Evolutionary conservation across 2,797 vertebrate species (phyloP), one percentile per base, ranked within the genome.

Genomic region (Apogon talboti): DNA sequence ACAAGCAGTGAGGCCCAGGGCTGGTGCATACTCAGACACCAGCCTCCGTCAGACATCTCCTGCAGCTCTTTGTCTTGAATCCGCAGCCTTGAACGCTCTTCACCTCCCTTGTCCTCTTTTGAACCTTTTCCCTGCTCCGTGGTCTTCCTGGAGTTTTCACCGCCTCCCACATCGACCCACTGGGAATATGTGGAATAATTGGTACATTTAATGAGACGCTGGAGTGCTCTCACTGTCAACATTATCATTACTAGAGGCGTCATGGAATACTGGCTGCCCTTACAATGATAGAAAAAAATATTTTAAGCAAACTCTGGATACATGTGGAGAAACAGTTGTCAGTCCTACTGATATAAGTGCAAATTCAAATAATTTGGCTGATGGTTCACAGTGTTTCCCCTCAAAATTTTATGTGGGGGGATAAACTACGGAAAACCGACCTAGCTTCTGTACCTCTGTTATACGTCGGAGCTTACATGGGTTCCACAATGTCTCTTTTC

Each of bases 11-110:
- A 96, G 54, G 98, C 98, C 98, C 98, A 99, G 0, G 98, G 98
- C 40, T 99, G 98, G 91, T 99, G 98, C 94, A 99, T 92, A 89
- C 97, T 98, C 71, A 99, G 96, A 84, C 98, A 99, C 96, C 95
- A 96, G 60, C 98, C 98, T 0, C 92, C 94, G 9, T 99, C 98
- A 0, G 95, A 92, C 78, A 98, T 97, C 91, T 99, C 97, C 81
- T 97, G 97, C 82, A 99, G 89, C 89, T 99, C 97, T 49, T 93
- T 92, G 75, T 99, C 98, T 88, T 99, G 98, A 30, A 99, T 94
- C 13, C 98, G 86, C 76, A 99, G 63, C 35, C 91, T 90, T 65
- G 57, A 90, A 2, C 96, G 92, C 43, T 93, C 90, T 0, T 28
- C 81, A 51, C 8, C 80, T 40, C 54, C 79, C 35, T 76, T 75